These are phyloP conservation scores for Heteromyza rotundicornis DNA, from an alignment of 2,888 invertebrate species.

Conservation along the genomic window DNA sequence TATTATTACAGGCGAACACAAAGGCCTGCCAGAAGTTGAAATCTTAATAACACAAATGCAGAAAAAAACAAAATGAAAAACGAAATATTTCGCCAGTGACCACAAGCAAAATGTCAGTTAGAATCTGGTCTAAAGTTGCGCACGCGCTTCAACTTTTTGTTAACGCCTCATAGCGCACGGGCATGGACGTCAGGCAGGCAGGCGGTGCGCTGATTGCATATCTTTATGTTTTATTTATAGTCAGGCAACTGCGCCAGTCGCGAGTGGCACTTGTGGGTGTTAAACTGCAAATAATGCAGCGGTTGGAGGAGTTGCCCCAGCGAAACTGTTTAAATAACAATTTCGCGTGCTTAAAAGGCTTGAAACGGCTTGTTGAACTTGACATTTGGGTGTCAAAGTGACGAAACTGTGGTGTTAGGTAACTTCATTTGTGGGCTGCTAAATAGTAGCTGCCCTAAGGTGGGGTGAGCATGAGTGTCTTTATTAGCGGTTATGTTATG, in stretches of 20 bases:
- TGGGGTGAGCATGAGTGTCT: too few species aligned
- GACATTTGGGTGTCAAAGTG: constrained; percentile 36
- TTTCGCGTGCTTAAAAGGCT: constrained; percentile 21
- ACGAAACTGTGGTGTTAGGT: constrained; percentile 15
- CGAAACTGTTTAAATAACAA: constrained; percentile 24
- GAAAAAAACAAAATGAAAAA: constrained; percentile 14
- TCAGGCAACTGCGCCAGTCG: constrained; percentile 1
- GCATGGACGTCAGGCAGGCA: constrained; percentile 1
- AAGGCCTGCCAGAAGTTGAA: constrained; percentile 11
- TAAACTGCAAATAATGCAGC: constrained; percentile 24
- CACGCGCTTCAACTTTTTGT: background rate
- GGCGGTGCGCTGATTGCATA: constrained; percentile 36
- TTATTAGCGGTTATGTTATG: too few species aligned
- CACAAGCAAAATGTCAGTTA: constrained; percentile 25
- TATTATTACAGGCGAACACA: constrained; percentile 25
- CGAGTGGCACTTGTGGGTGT: constrained; percentile 10
- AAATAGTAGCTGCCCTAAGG: too few species aligned
- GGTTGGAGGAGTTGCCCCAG: background rate
- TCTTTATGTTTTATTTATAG: constrained; percentile 33
- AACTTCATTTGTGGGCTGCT: too few species aligned
- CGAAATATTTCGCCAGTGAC: too few species aligned
- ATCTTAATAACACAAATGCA: constrained; percentile 19
- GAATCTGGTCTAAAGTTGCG: background rate
- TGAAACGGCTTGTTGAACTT: constrained; percentile 36
- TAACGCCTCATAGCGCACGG: constrained; percentile 11